Evolutionary conservation across 2,113 vertebrate species (phyloP).

Genomic region (Leuciscus idus): DNA sequence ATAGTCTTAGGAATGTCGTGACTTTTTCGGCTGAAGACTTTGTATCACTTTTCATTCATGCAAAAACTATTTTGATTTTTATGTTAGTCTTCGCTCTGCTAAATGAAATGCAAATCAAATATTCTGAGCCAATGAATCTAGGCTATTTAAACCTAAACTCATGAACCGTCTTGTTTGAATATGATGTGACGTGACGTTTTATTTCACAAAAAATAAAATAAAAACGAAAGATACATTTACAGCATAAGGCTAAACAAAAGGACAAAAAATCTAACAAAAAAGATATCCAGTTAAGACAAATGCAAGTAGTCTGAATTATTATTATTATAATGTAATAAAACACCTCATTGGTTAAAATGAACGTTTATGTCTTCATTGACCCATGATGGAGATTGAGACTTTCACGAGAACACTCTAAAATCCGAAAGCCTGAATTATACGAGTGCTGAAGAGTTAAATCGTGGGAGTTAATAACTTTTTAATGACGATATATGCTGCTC

Average conservation of each 20-base stretch:
- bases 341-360: background rate
- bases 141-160: background rate
- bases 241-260: background rate
- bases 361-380: constrained; percentile 31
- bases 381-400: constrained; percentile 46
- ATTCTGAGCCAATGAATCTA: background rate
- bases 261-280: background rate
- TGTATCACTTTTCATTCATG: background rate
- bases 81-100: background rate
- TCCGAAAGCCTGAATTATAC: constrained; percentile 46
- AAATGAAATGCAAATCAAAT: background rate
- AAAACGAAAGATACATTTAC: background rate
- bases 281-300: background rate
- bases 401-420: constrained; percentile 39
- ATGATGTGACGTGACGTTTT: too few species aligned
- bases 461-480: constrained; percentile 59
- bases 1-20: background rate
- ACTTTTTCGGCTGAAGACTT: background rate
- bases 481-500: constrained; percentile 53
- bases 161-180: background rate
- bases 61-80: background rate
- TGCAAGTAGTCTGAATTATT: background rate
- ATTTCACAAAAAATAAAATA: background rate
- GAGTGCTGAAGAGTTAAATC: constrained; percentile 53
- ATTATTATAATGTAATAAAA: background rate